Percentiles rank a stretch among this genome's conserved stretches.
phyloP scores from a whole-genome alignment of 1,140 invertebrate species.

The Danaus plexippus region DNA sequence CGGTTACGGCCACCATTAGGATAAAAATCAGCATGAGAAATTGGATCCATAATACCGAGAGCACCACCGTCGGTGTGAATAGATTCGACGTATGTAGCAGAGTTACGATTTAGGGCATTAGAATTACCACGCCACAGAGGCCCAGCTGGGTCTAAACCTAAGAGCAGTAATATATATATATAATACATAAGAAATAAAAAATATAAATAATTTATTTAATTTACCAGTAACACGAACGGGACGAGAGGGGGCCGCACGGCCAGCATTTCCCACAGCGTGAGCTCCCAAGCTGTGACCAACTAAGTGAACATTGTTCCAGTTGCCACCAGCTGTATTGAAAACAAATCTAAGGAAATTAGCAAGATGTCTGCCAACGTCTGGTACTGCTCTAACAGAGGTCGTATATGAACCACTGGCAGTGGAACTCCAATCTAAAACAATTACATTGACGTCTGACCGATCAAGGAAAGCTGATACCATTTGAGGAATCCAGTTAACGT shows the following conservation, averaged over 20 bases:
- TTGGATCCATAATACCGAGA: constrained; percentile 51
- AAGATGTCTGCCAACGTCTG: constrained; percentile 42
- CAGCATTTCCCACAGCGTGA: constrained; percentile 78
- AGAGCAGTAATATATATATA: constrained; percentile 5
- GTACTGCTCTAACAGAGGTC: constrained; percentile 66
- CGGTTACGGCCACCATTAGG: constrained; percentile 71
- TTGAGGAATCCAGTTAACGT: constrained; percentile 20
- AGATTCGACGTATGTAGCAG: constrained; percentile 15
- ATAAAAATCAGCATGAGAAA: constrained; percentile 71
- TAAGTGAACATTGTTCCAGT: constrained; percentile 78
- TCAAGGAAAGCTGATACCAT: constrained; percentile 53
- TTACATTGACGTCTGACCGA: constrained; percentile 70
- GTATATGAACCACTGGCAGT: constrained; percentile 47
- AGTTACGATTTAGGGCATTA: constrained; percentile 9
- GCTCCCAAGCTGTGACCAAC: constrained; percentile 82
- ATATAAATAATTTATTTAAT: constrained; percentile 2
- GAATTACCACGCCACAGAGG: constrained; percentile 58
- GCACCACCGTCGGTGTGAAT: constrained; percentile 74
- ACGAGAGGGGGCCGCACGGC: constrained; percentile 58
- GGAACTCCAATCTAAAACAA: constrained; percentile 61
- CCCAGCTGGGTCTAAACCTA: constrained; percentile 76
- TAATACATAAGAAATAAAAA: constrained; percentile 1
- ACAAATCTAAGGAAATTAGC: constrained; percentile 46
- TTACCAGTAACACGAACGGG: constrained; percentile 30
- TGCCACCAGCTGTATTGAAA: constrained; percentile 30